These are phyloP conservation scores for Pristiophorus japonicus DNA, from an alignment of 2,113 vertebrate genomes.

Conservation along the genomic window DNA sequence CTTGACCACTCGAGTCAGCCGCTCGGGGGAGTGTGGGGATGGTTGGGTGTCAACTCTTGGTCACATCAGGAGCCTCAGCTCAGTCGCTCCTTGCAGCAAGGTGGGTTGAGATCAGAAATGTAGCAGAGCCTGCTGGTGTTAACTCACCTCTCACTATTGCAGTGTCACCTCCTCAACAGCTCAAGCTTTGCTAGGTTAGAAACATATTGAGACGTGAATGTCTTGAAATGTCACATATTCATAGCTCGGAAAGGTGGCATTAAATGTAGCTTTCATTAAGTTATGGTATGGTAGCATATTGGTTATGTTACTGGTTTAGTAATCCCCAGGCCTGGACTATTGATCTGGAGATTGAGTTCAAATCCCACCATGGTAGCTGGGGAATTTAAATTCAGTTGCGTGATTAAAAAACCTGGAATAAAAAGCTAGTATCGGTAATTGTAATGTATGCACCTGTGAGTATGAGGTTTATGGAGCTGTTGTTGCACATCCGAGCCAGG, in stretches of 20 bases:
- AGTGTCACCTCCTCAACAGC: not conserved
- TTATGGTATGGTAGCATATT: too few species aligned
- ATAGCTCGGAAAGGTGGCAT: not conserved
- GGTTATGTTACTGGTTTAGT: too few species aligned
- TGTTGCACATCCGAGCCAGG: too few species aligned
- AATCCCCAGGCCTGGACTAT: too few species aligned
- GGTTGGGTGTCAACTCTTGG: not conserved
- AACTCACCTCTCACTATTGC: not conserved
- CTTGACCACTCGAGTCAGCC: not conserved
- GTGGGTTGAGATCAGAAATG: not conserved
- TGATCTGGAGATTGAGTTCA: too few species aligned
- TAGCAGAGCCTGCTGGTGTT: not conserved
- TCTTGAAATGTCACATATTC: not conserved
- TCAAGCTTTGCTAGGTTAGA: not conserved
- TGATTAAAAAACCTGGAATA: too few species aligned
- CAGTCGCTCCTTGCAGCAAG: not conserved
- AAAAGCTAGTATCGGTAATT: too few species aligned
- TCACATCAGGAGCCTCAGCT: not conserved
- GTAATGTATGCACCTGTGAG: too few species aligned
- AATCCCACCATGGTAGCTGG: too few species aligned
- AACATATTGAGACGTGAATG: not conserved
- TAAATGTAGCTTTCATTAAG: not conserved
- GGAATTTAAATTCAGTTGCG: too few species aligned
- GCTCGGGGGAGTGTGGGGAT: too few species aligned
- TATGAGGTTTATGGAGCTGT: too few species aligned